Conservation (phyloP, 2,797 vertebrate genomes). For the Thalassophryne amazonica region DNA sequence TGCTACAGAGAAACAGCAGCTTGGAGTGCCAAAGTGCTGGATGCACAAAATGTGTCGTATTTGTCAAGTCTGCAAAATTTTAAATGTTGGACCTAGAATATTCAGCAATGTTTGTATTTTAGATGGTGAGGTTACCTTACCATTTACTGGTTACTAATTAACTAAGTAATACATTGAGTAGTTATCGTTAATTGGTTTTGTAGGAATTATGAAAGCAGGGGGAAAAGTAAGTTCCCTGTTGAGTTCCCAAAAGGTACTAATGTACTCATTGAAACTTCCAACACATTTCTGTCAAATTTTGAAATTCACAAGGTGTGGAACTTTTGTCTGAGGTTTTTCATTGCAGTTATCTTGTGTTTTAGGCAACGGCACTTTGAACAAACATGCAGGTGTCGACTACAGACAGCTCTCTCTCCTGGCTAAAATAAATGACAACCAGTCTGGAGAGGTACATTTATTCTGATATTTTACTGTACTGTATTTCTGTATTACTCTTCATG, state of each 20-base stretch:
- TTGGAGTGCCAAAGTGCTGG: no score
- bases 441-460: constrained; percentile 87
- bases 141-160: no score
- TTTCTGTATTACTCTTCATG: not conserved
- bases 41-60: no score
- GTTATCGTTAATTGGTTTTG: constrained; percentile 8
- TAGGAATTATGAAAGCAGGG: constrained; percentile 5
- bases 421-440: constrained; percentile 94
- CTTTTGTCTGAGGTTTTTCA: constrained; percentile 5
- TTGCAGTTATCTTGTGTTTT: constrained; percentile 20
- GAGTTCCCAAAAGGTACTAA: not conserved
- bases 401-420: constrained; percentile 87
- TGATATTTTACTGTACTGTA: not conserved
- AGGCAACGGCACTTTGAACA: constrained; percentile 97
- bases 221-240: not conserved
- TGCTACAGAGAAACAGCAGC: no score
- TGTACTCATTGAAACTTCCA: constrained; percentile 6
- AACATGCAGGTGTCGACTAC: constrained; percentile 93
- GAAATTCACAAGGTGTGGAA: not conserved
- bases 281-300: not conserved
- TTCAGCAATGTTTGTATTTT: no score
- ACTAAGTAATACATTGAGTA: no score
- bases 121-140: no score
- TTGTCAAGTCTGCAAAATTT: no score
- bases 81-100: no score